These are phyloP conservation scores for Gymnogyps californianus DNA, from an alignment of 2,113 vertebrate genomes.

Conservation along the genomic window DNA sequence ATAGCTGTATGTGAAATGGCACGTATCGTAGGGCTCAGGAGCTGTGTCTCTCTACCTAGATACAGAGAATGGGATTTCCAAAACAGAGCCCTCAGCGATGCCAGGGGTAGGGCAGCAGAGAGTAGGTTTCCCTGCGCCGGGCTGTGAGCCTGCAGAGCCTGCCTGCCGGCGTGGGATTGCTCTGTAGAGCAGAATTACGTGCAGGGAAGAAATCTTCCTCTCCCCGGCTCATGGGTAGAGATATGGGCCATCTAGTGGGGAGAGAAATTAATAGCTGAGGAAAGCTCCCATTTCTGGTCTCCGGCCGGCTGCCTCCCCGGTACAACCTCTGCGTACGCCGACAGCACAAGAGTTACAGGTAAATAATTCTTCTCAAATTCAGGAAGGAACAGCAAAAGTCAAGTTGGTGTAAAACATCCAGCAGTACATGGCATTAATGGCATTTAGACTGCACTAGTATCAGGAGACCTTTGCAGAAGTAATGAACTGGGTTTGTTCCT, in stretches of 20 bases:
- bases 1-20: neutral
- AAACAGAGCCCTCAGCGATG: neutral
- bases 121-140: accelerated
- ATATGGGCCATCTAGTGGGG: slow-evolving; percentile 37
- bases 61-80: neutral
- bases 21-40: accelerated
- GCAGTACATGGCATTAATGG: neutral
- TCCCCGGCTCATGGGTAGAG: neutral
- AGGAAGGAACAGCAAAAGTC: neutral
- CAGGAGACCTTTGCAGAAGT: neutral
- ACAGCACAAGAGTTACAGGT: neutral
- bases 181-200: neutral
- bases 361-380: neutral
- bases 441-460: neutral
- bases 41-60: neutral
- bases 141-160: neutral
- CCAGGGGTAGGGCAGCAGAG: neutral
- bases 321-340: accelerated
- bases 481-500: neutral
- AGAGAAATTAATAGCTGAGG: neutral
- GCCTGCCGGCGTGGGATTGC: neutral
- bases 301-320: accelerated
- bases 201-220: neutral
- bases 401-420: neutral
- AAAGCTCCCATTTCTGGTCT: neutral